Evolutionary conservation across 2,113 vertebrate genomes (phyloP).

Genomic region (Salvator merianae): DNA sequence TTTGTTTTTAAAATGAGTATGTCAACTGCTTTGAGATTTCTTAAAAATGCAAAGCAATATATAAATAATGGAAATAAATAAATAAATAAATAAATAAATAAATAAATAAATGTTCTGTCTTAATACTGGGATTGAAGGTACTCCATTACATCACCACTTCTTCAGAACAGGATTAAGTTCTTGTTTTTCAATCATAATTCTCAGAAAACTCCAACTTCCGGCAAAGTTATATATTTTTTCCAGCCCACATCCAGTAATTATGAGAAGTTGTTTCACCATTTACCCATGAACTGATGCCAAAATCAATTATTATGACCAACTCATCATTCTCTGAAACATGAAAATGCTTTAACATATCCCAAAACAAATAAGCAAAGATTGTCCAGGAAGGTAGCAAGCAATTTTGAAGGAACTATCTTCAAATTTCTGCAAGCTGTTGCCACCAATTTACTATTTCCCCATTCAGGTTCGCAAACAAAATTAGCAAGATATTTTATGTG

Average conservation of each 20-base stretch:
- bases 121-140: background rate
- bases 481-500: slow-evolving; percentile 42
- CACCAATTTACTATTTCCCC: slow-evolving; percentile 24
- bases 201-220: slow-evolving; percentile 23
- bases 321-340: slow-evolving; percentile 26
- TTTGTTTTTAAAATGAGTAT: too few relatives aligned
- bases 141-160: background rate
- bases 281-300: background rate
- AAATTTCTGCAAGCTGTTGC: slow-evolving; percentile 38
- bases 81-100: too few relatives aligned
- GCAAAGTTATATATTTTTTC: slow-evolving; percentile 17
- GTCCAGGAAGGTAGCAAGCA: background rate
- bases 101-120: background rate
- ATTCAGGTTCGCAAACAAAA: slow-evolving; percentile 52
- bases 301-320: slow-evolving; percentile 17
- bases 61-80: too few relatives aligned
- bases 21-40: too few relatives aligned
- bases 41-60: too few relatives aligned
- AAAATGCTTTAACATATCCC: slow-evolving; percentile 11
- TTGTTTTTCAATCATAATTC: slow-evolving; percentile 27
- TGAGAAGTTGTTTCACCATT: slow-evolving; percentile 17
- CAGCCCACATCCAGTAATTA: background rate
- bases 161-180: slow-evolving; percentile 30
- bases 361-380: slow-evolving; percentile 5
- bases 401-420: slow-evolving; percentile 17